phyloP scores from a whole-genome alignment of 2,888 invertebrate species.

The Yponomeuta plumbellus region DNA sequence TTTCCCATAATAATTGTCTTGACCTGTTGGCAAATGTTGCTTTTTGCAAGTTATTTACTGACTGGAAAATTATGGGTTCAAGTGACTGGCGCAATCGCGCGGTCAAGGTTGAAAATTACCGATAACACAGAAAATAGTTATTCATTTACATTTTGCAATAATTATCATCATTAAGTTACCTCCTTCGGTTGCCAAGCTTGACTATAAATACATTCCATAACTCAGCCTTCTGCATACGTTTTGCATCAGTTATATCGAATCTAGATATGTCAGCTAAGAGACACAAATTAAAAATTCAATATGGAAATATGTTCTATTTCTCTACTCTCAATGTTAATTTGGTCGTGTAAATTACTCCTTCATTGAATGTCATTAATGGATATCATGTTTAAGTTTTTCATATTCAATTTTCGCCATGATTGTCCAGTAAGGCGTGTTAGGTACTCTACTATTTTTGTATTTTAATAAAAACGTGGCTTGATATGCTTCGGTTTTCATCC shows the following conservation, averaged over 20 bases:
- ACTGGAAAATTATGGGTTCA: constrained; percentile 12
- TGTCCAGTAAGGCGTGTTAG: no score
- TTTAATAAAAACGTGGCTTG: no score
- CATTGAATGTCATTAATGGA: no score
- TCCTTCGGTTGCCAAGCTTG: not conserved
- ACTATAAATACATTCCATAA: not conserved
- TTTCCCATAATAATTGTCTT: not conserved
- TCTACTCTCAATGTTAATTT: no score
- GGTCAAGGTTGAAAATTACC: constrained; percentile 9
- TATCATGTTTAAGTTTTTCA: no score
- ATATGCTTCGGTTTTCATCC: no score
- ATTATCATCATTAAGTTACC: not conserved
- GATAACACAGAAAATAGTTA: not conserved
- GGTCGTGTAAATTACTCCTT: no score
- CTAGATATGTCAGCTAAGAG: no score
- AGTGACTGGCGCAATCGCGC: constrained; percentile 8
- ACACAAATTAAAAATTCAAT: no score
- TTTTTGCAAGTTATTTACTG: constrained; percentile 2
- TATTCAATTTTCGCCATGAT: no score
- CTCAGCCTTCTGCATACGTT: not conserved
- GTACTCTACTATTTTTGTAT: no score
- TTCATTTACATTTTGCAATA: not conserved
- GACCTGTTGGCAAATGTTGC: constrained; percentile 2
- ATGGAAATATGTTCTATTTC: no score
- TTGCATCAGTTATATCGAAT: not conserved